Base-by-base conservation (phyloP, 2,113 vertebrate species). In the Cyrtonyx montezumae region DNA sequence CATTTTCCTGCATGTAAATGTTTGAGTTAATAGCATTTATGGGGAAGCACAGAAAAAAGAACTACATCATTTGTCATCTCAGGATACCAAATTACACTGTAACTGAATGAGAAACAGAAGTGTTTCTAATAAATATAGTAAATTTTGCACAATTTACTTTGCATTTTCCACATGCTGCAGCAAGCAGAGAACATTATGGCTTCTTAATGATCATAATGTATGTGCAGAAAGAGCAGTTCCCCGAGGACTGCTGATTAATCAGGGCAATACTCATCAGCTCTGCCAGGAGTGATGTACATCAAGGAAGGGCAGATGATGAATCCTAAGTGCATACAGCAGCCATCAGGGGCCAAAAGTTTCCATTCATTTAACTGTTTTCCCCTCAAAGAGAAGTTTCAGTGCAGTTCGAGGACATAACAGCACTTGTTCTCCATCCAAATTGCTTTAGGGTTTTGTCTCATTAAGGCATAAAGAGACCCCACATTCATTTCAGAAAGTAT, bases 161-260 rank as follows among this genome's bases (percentile, higher is more conserved):
- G 56, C 66, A 74, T 90, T 96, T 92, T 77, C 91, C 77, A 37
- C 59, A 87, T 82, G 61, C 53, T 86, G 79, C 85, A 92, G 71
- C 48, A 75, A 83, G 82, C 75, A 46, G 73, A 45, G 83, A 76
- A 81, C 9, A 88, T 85, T 73, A 68, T 37, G 58, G 90, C 87
- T 86, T 81, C 85, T 71, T 93, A 95, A 94, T 90, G 91, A 95
- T 84, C n/a, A 80, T 91, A 91, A 96, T 88, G 36, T 75, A 88
- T 90, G 85, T 91, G 65, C 82, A 93, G 87, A 88, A 86, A 75
- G 87, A 91, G 90, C 87, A 83, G 69, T 37, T 91, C 90, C 95
- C 93, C 36, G 42, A 77, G 77, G 95, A 66, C 46, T 66, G 16
- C 93, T 88, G 91, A 91, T 96, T 95, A 95, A 95, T 95, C 96